Percentiles rank a stretch among this genome's conserved stretches.
These are phyloP conservation scores for Mormyrops attenuatus DNA, from an alignment of 2,797 vertebrate genomes.

Conservation along the genomic window DNA sequence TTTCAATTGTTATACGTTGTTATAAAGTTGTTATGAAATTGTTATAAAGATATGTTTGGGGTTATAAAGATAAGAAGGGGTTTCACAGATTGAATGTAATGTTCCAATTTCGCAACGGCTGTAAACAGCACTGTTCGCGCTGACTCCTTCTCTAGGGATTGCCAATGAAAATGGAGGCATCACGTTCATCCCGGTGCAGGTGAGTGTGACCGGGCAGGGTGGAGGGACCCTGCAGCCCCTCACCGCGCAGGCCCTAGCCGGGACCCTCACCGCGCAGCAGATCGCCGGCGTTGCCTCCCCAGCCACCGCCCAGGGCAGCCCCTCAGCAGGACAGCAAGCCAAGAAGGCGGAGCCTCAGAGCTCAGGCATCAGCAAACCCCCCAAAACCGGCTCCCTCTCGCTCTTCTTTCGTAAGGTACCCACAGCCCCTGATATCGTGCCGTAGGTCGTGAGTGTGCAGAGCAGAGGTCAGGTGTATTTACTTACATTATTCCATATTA, in stretches of 20 bases:
- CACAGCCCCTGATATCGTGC: not conserved
- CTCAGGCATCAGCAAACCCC: conserved; percentile 42
- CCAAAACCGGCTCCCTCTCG: conserved; percentile 70
- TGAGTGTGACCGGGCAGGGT: conserved; percentile 70
- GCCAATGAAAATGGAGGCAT: conserved; percentile 79
- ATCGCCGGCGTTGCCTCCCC: conserved; percentile 56
- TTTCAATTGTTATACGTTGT: not conserved
- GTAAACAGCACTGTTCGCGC: not conserved
- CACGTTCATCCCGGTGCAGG: conserved; percentile 81
- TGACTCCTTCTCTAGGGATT: conserved; percentile 53
- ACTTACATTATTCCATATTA: not conserved
- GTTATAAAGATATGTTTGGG: not conserved
- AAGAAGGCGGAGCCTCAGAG: conserved; percentile 37
- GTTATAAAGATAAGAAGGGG: not conserved
- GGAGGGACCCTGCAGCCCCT: conserved; percentile 61
- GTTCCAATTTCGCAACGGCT: not conserved
- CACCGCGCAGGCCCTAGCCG: conserved; percentile 62
- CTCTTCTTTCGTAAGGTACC: conserved; percentile 85
- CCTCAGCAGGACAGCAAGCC: conserved; percentile 55
- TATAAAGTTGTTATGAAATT: not conserved
- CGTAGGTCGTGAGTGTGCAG: not conserved
- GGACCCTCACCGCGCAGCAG: conserved; percentile 56
- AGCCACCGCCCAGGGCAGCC: conserved; percentile 53
- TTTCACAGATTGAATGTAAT: not conserved
- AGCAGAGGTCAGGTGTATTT: not conserved